phyloP scores from a whole-genome alignment of 2,113 vertebrate genomes.

The Rhadina sibilatrix region DNA sequence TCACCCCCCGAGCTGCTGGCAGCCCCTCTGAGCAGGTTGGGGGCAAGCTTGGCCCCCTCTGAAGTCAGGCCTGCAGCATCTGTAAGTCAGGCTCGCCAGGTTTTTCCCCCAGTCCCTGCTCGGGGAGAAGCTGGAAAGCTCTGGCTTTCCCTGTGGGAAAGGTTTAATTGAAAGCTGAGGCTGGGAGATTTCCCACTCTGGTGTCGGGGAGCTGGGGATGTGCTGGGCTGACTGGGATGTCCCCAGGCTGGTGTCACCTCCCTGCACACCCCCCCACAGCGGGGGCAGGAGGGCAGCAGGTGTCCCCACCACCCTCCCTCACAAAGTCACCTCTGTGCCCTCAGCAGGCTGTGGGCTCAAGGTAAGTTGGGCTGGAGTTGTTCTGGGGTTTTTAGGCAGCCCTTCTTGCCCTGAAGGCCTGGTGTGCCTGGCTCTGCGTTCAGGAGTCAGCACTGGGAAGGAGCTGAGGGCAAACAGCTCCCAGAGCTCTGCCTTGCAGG shows the following conservation, averaged over 20 bases:
- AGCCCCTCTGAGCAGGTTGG: rapidly evolving
- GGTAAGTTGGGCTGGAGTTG: background rate
- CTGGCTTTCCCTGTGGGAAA: background rate
- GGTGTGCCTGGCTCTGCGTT: background rate
- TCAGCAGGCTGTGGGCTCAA: background rate
- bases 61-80: background rate
- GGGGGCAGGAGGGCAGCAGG: background rate
- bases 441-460: background rate
- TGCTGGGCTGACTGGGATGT: background rate
- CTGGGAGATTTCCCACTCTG: background rate
- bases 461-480: background rate
- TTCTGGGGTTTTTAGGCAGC: background rate
- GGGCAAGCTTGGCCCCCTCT: background rate
- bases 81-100: background rate
- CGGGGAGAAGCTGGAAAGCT: background rate
- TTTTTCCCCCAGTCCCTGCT: background rate
- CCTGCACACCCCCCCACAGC: no score
- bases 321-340: background rate
- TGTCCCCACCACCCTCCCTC: rapidly evolving
- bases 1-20: background rate
- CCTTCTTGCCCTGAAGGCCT: background rate
- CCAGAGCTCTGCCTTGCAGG: background rate
- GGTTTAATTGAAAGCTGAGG: background rate
- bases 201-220: rapidly evolving
- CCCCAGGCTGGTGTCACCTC: background rate